Percentiles rank a stretch among this genome's conserved stretches.
phyloP scores from a whole-genome alignment of 1,140 invertebrate species.

The Dolichoris vasculosae region DNA sequence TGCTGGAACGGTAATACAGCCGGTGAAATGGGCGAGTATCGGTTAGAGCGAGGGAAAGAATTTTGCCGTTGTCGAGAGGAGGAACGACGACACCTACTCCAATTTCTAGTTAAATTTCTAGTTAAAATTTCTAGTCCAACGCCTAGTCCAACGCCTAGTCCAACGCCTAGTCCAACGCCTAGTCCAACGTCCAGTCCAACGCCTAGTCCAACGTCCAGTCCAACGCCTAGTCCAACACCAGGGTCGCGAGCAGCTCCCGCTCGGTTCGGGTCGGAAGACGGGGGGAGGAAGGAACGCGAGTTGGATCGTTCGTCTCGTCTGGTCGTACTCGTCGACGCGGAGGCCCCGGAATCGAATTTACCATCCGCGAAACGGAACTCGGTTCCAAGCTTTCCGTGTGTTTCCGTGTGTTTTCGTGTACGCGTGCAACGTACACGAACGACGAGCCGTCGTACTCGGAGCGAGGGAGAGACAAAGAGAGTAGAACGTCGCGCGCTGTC shows the following conservation, averaged over 20 bases:
- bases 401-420: no score
- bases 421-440: neutral
- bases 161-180: no score
- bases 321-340: neutral
- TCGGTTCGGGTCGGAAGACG: conserved; percentile 30
- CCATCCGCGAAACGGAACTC: conserved; percentile 51
- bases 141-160: no score
- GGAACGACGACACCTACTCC: no score
- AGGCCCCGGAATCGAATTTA: conserved; percentile 58
- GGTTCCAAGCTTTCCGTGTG: neutral
- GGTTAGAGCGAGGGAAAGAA: neutral
- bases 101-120: no score
- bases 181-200: no score
- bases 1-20: no score
- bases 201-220: no score
- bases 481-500: conserved; percentile 63
- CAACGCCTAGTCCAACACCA: conserved; percentile 23
- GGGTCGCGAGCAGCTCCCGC: conserved; percentile 48
- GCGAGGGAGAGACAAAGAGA: conserved; percentile 55
- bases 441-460: conserved; percentile 54
- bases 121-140: no score
- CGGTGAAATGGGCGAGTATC: no score
- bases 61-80: neutral
- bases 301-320: no score
- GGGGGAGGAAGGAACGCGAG: no score